Evolutionary conservation across 2,797 vertebrate genomes (phyloP), one percentile per base, ranked within the genome.

Genomic region (Sebastes elongatus): DNA sequence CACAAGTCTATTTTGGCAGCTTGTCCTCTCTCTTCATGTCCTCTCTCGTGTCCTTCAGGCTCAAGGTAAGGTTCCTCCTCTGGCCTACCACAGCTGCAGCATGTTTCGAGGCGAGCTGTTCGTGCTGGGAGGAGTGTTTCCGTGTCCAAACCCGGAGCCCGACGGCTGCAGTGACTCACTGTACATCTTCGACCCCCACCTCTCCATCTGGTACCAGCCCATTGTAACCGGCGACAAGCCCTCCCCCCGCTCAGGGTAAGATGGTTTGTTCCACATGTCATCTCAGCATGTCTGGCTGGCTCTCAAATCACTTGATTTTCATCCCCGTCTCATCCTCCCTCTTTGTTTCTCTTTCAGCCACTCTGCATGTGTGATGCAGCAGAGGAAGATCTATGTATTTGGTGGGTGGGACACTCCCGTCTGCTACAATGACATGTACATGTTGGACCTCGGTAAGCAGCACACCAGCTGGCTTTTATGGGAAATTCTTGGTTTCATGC

Each of bases 371-470:
- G 94, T 97, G 87, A 93, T 96, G 89, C 94, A 96, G 86, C 90
- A 81, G 81, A 92, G 94, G 66, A 96, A 94, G 81, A 96, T 97
- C 82, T 96, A 94, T 52, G 91, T 96, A 35, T 97, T 97, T 63
- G 96, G 95, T 2, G 96, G 96, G 30, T 97, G 96, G 96, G 96
- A 97, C 90, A 96, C 95, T 8, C 96, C 96, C 1, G 90, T 96
- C 38, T 96, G 96, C 90, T 97, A 95, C 88, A 96, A 95, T 60
- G 96, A 97, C 90, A 94, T 96, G 94, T 95, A 95, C 86, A 92
- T 92, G 88, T 82, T 97, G 90, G 96, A 97, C 86, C 94, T 97
- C 1, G 96, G 96, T 97, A 82, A 95, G 94, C 74, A 28, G 28
- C 49, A 38, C 27, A n/a, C 7, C 23, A 23, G 23, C 32, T n/a